Evolutionary conservation across 2,113 vertebrate genomes (phyloP).

Genomic region (Lates calcarifer): DNA sequence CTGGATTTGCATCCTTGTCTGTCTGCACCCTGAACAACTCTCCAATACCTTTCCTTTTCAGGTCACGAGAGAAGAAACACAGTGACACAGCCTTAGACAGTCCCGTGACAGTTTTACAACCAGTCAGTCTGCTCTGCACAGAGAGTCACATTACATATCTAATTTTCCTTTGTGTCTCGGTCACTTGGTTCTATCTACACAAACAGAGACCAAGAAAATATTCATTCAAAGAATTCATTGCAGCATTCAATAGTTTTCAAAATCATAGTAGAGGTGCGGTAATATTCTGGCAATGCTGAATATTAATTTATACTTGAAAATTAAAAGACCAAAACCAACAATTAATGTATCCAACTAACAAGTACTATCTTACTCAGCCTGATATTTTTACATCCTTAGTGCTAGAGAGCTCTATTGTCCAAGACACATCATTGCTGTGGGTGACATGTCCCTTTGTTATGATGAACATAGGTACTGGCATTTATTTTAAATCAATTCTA

Average conservation of each 20-base stretch:
- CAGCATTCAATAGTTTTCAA: neutral
- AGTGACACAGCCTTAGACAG: slow-evolving; percentile 24
- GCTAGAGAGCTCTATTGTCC: neutral
- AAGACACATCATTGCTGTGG: neutral
- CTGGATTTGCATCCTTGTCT: slow-evolving; percentile 40
- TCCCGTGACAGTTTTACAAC: slow-evolving; percentile 12
- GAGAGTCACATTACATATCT: slow-evolving; percentile 17
- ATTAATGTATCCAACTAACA: neutral
- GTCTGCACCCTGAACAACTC: slow-evolving; percentile 39
- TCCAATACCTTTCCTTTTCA: slow-evolving; percentile 81
- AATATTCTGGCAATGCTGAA: neutral
- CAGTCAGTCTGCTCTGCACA: slow-evolving; percentile 24
- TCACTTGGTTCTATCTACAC: neutral
- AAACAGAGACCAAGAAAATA: neutral
- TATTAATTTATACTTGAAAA: too few relatives aligned
- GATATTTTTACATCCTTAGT: neutral
- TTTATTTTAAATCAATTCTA: neutral
- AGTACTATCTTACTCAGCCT: neutral
- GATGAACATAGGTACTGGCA: neutral
- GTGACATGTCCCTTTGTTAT: neutral
- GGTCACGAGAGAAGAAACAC: slow-evolving; percentile 62
- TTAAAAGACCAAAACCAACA: neutral
- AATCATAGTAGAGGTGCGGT: neutral
- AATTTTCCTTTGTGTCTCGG: slow-evolving; percentile 2
- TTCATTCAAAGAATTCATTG: too few relatives aligned